phyloP scores from a whole-genome alignment of 2,797 vertebrate genomes.

The Mormyrus hasselquistii region DNA sequence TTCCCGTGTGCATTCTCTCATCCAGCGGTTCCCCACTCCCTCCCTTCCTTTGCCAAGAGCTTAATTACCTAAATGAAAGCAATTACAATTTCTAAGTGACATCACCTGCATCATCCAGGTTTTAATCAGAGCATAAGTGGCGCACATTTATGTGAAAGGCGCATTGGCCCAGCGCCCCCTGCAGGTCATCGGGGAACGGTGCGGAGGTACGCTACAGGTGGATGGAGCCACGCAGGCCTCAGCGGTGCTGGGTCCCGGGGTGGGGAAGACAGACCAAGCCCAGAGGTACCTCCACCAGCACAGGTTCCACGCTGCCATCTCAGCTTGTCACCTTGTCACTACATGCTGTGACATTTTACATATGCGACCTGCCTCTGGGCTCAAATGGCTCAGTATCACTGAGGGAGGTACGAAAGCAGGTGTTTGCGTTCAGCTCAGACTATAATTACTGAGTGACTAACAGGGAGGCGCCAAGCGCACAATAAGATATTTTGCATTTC shows the following conservation, averaged over 20 bases:
- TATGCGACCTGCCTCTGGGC: neutral
- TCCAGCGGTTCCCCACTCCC: neutral
- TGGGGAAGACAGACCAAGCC: neutral
- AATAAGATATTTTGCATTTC: neutral
- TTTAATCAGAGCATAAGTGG: neutral
- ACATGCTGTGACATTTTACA: neutral
- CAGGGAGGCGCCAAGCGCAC: neutral
- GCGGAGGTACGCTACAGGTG: neutral
- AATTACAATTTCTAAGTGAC: conserved; percentile 66
- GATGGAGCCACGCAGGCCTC: neutral
- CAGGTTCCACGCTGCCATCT: neutral
- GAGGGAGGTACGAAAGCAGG: neutral
- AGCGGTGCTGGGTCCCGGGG: neutral
- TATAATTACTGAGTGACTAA: neutral
- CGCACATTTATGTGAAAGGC: neutral
- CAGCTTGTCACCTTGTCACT: neutral
- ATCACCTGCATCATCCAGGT: conserved; percentile 53
- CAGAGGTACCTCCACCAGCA: neutral
- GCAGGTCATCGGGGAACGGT: neutral
- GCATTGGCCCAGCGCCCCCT: neutral
- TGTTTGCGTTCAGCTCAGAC: neutral
- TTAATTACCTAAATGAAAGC: conserved; percentile 71
- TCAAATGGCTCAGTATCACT: neutral
- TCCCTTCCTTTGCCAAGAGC: conserved; percentile 49
- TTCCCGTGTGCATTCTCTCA: neutral